Evolutionary conservation across 2,888 invertebrate species (phyloP), one percentile per base, ranked within the genome.

Genomic region (Tetanocera ferruginea): DNA sequence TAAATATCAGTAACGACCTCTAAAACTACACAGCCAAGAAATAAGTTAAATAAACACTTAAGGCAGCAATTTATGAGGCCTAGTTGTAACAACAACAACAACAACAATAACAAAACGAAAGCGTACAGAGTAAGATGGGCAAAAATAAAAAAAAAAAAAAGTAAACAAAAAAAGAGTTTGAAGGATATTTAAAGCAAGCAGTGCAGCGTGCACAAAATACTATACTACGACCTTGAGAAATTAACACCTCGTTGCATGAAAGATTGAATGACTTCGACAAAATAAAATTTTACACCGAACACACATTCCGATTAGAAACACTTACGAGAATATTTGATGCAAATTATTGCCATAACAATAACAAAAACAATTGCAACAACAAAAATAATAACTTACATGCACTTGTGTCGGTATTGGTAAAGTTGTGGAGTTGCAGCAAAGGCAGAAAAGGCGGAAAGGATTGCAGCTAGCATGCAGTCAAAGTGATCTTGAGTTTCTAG

Each of bases 1-100:
- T 71, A 71, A 71, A 71, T 71, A 71, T n/a, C n/a, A 71, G 55
- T 71, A 71, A 71, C 57, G 71, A 71, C 34, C 71, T 52, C 55
- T 52, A 28, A 55, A 71, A 71, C 71, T 71, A 71, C 49, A n/a
- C 25, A 62, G 37, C 57, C 37, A 37, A 72, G 23, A 23, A 37
- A 43, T 14, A 55, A 55, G 71, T 11, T 6, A 60, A 52, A 70
- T 25, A 51, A 34, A 23, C 66, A 66, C 66, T 37, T 5, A 23
- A 23, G 14, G 66, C 37, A 66, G 23, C 43, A 67, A 37, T 19
- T 19, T 67, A 67, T 43, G 66, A 34, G 19, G 19, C 23, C 55
- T 55, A 55, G 55, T 55, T 19, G n/a, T n/a, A n/a, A n/a, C n/a
- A n/a, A n/a, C n/a, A n/a, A n/a, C n/a, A n/a, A n/a, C n/a, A n/a